A percentile compares a stretch with the other conserved stretches of the same genome.
Evolutionary conservation across 2,888 invertebrate genomes (phyloP).

Genomic region (Agapetus fuscipes): DNA sequence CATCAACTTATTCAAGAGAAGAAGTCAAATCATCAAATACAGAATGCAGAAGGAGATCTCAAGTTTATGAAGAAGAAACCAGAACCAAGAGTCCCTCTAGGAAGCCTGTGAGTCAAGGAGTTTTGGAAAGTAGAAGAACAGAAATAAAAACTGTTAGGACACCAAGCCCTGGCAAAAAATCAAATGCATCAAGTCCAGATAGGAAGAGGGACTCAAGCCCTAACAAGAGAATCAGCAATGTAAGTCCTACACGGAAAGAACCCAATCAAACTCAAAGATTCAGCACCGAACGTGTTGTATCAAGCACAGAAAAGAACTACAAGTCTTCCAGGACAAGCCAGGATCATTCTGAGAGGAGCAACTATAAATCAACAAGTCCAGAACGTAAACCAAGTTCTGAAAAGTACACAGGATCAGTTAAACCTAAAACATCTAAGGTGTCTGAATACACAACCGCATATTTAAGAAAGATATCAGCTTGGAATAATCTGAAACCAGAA

Average conservation of each 20-base stretch:
- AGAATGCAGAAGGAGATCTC: conserved; percentile 11
- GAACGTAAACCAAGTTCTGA: conserved; percentile 33
- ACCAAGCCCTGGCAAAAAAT: conserved; percentile 7
- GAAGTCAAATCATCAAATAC: conserved; percentile 8
- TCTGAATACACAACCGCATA: conserved; percentile 42
- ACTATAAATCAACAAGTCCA: conserved; percentile 22
- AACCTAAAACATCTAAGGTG: conserved; percentile 36
- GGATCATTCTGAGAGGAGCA: conserved; percentile 2
- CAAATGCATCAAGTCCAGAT: conserved; percentile 6
- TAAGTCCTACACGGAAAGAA: too few relatives aligned
- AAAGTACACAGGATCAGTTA: conserved; percentile 33
- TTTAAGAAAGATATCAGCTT: conserved; percentile 38
- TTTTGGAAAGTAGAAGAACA: too few relatives aligned
- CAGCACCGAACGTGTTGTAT: background rate
- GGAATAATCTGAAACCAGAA: conserved; percentile 19
- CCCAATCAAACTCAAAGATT: background rate
- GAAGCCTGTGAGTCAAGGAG: background rate
- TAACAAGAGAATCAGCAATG: conserved; percentile 1
- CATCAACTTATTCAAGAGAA: conserved; percentile 16
- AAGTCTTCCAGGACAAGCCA: background rate
- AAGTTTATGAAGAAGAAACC: conserved; percentile 1
- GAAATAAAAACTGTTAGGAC: conserved; percentile 3
- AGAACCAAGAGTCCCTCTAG: conserved; percentile 2
- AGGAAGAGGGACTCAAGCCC: conserved; percentile 9
- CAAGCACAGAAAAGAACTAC: background rate